Evolutionary conservation across 1,140 invertebrate species (phyloP), one percentile per base, ranked within the genome.

Genomic region (Cecropterus lyciades): DNA sequence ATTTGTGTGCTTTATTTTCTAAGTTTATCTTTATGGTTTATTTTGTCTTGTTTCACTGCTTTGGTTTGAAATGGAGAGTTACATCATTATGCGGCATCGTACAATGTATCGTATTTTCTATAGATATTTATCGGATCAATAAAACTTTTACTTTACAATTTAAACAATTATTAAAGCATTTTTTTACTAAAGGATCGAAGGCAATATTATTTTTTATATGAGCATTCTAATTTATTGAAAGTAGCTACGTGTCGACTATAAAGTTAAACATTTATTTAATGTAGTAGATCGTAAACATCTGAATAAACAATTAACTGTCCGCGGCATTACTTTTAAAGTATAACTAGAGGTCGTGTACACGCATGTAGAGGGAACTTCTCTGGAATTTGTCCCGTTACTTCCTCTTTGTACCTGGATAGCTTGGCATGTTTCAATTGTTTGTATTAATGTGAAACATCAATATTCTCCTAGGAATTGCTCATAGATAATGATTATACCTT

Each of bases 221-320:
- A 24, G 5, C 5, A 1, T 24, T 24, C 20, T 24, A 24, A 24
- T 24, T 3, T 24, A 24, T 24, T 1, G 30, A 3, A 33, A 8
- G 3, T 9, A 33, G 52, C 52, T 40, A 30, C 13, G 42, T 46
- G 30, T 14, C 9, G 6, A 45, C 51, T 53, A 27, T 24, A 53
- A 53, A 45, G 11, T 16, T 45, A 45, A 16, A 45, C 43, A 15
- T 15, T 16, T 7, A 16, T 45, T 6, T 9, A 45, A 45, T 16
- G 3, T 45, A 16, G 11, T 16, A 53, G n/a, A 17, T 27, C 24
- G 33, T 64, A 55, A 68, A 67, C 59, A 66, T 64, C 68, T 73
- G 71, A 59, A 59, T 66, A 72, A 72, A 75, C 62, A 70, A 55
- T 62, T 55, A 45, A 59, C 13, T 48, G 13, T 8, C 43, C 13